Evolutionary conservation across 2,797 vertebrate species (phyloP), one percentile per base, ranked within the genome.

Genomic region (Tadarida brasiliensis): DNA sequence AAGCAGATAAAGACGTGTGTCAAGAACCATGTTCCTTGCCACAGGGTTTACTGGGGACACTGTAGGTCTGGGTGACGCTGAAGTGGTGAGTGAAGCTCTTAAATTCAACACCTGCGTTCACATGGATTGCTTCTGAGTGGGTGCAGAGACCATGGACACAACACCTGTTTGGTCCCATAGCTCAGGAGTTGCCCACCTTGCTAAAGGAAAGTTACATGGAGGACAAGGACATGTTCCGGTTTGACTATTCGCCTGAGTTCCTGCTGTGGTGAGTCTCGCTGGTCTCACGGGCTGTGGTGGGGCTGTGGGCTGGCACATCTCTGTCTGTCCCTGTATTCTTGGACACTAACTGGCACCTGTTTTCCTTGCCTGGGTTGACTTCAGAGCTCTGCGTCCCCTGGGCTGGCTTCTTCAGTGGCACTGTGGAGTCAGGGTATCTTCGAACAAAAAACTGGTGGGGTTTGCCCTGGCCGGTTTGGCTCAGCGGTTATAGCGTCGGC

Each of bases 21-120:
- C 99, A 99, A 98, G 99, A 99, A 98, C 99, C 99, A 44, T 99
- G 99, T 98, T 99, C 99, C 94, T 99, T 99, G 98, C 99, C 99
- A 76, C 99, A 99, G 98, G 99, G 99, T 95, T 99, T 97, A 99
- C 99, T 99, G 99, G 99, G 99, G 99, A 99, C 98, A 99, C 99
- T 1, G 92, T 99, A 98, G 99, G 99, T 98, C 99, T 99, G 98
- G 99, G 99, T 98, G 99, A 99, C 90, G 99, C 99, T 12, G 99
- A 99, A 98, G 99, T 99, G 98, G 99, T 99, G 98, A 99, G 99
- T 99, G 95, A 30, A 93, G 17, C 35, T 28, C 24, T 63, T 10
- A 20, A 11, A 30, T 26, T 88, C 91, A 10, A 2, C 1, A 26
- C 35, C 44, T 15, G 15, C 1, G 4, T 44, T 44, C 39, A 54